Base-by-base conservation (phyloP, 2,888 invertebrate genomes). In the Kuschelorhynchus macadamiae region DNA sequence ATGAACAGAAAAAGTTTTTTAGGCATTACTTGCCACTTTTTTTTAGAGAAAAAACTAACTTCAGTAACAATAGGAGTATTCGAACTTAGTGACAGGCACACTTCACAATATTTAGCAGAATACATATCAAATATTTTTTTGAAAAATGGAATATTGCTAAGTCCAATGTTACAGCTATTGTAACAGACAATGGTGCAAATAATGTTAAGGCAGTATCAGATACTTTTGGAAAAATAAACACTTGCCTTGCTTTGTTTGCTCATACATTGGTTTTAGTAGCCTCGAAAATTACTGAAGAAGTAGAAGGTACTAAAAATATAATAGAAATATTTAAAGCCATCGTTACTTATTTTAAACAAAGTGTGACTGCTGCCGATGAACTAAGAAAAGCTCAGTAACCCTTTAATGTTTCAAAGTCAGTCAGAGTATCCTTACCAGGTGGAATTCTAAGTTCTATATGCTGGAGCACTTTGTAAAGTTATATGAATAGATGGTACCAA, bases 381-480 rank as follows among this genome's bases (percentile, higher is more conserved):
- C n/a, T n/a, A n/a, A n/a, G n/a, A n/a, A n/a, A n/a, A n/a, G n/a
- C n/a, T n/a, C n/a, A n/a, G n/a, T n/a, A n/a, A n/a, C n/a, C n/a
- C n/a, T n/a, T 7, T 9, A 7, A 41, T 41, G 12, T 17, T 12
- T 46, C 25, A 47, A 59, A 63, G 30, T 69, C 78, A n/a, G 74
- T 17, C 78, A 80, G 67, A 70, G 72, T 9, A 74, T 78, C 17
- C 59, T 70, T 5, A 80, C 78, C 4, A 42, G 79, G n/a, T 80
- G 77, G 76, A 80, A 80, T 61, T 75, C 75, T 17, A 75, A 70
- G 4, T 81, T 67, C 33, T 75, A 71, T 67, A 79, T 77, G 77
- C 72, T 79, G 47, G 70, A 14, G 57, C n/a, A n/a, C n/a, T n/a
- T n/a, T n/a, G n/a, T n/a, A n/a, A n/a, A n/a, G n/a, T n/a, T n/a